Evolutionary conservation across 2,888 invertebrate genomes (phyloP), one percentile per base, ranked within the genome.

Genomic region (Standfussiana lucernea): DNA sequence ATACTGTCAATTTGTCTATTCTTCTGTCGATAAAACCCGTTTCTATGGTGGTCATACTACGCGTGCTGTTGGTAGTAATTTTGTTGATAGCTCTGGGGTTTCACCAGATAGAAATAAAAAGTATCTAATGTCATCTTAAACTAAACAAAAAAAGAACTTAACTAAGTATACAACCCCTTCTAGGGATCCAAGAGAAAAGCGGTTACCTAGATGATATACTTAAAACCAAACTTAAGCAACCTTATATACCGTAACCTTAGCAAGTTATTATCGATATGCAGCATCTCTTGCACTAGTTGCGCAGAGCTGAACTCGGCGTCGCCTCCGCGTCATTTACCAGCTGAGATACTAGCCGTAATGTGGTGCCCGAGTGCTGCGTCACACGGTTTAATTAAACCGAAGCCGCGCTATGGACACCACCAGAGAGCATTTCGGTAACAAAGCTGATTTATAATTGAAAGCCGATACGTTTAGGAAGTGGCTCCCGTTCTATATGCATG

Each of bases 311-410:
- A 75, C 79, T 40, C 24, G 61, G 76, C 80, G 77, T 59, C 73
- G 75, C 78, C 76, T 89, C 64, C 81, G 77, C 86, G 75, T 86
- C 84, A 84, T 86, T 88, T 85, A 53, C 79, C 82, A 70, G 78
- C 88, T 83, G 88, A 88, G 89, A 86, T 86, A 88, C 82, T 85
- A 79, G 59, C 69, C 72, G 79, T 87, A 87, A 85, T 79, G 88
- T 83, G 83, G 75, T 53, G 78, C 66, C 64, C 75, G 70, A 70
- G 66, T 79, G 80, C 84, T 80, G 81, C 79, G 81, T 87, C 87
- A 89, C 89, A 89, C 74, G 88, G 79, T 89, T 87, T 87, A 87
- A 87, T 87, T 87, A 87, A 89, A 87, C 77, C 78, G 86, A 77
- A 72, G 79, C 83, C 86, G 56, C 72, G 71, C 75, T 74, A 83